Evolutionary conservation across 2,888 invertebrate species (phyloP), one percentile per base, ranked within the genome.

Genomic region (Merodon equestris): DNA sequence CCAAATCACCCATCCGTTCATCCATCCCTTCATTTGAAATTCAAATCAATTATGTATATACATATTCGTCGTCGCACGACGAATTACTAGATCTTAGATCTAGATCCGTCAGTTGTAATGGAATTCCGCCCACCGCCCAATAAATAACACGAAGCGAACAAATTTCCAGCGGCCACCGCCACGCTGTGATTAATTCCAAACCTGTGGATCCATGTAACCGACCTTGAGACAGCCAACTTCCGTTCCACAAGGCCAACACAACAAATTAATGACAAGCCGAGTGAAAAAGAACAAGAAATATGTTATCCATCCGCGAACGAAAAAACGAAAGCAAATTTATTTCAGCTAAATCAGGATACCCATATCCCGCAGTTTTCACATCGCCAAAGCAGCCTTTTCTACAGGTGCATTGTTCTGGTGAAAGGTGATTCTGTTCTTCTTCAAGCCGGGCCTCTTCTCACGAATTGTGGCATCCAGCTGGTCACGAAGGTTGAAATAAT

Each of bases 21-120:
- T 18, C 42, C 54, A 60, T 44, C 56, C 72, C 57, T 57, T 58
- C 50, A 74, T 79, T 79, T 79, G 58, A 74, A 74, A 57, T 79
- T 70, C 74, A 74, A 79, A 79, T 79, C 70, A 79, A 79, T 79
- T 79, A n/a, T n/a, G n/a, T n/a, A n/a, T n/a, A n/a, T n/a, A n/a
- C n/a, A 74, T 64, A 70, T 60, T 54, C 74, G 45, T 68, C n/a
- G n/a, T 27, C 27, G 7, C 7, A 27, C 27, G 7, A 27, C 7
- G 7, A 2, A 27, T 27, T 27, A 27, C 27, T 27, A 27, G 27
- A 27, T 7, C 27, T n/a, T n/a, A n/a, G n/a, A n/a, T 2, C 27
- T n/a, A n/a, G n/a, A n/a, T n/a, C n/a, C 27, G 7, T 27, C 3
- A 7, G 44, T 79, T 63, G 53, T 79, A 68, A 74, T 53, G 64